These are phyloP conservation scores for Sycophila sp. DNA, from an alignment of 1,140 invertebrate species.

Conservation along the genomic window DNA sequence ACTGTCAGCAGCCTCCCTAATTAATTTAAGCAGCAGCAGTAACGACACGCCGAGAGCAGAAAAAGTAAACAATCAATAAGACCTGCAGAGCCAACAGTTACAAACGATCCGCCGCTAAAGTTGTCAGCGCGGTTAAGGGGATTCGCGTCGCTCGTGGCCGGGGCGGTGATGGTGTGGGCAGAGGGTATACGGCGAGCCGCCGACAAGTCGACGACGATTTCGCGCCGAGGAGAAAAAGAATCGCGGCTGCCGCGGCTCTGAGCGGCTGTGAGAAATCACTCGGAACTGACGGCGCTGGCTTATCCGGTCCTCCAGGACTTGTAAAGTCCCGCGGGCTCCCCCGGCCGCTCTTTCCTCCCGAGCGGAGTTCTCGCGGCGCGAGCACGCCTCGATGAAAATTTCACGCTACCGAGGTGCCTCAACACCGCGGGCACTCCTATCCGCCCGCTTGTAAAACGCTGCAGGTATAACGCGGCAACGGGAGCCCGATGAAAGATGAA, in stretches of 20 bases:
- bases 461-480: neutral
- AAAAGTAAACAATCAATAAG: no score
- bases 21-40: no score
- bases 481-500: constrained; percentile 7
- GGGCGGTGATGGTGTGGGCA: no score
- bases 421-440: no score
- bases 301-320: neutral
- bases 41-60: no score
- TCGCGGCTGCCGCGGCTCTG: no score
- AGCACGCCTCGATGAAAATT: constrained; percentile 8
- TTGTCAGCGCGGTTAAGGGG: neutral
- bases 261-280: constrained; percentile 1
- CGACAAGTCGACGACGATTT: neutral
- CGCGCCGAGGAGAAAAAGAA: neutral
- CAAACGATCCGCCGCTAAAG: no score
- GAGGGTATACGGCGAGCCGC: no score
- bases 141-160: no score
- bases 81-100: no score
- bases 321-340: neutral
- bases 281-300: neutral
- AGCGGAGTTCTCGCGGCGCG: no score
- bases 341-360: neutral
- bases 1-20: no score
- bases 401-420: neutral
- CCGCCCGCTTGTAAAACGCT: neutral